These are phyloP conservation scores for Chelonus insularis DNA, from an alignment of 1,140 invertebrate genomes.

Conservation along the genomic window DNA sequence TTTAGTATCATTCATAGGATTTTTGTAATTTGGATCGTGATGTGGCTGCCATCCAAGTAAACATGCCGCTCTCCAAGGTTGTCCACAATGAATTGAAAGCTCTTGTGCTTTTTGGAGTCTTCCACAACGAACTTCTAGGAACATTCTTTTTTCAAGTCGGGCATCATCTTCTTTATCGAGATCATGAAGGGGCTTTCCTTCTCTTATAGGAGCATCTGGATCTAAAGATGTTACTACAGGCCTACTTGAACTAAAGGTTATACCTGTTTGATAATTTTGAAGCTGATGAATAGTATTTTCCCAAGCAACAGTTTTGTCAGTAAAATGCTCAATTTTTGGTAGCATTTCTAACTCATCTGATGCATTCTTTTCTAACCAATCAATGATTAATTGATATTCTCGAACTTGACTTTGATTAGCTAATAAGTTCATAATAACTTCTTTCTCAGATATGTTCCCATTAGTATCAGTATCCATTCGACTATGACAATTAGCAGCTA, in stretches of 20 bases:
- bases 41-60: slow-evolving; percentile 86
- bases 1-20: slow-evolving; percentile 55
- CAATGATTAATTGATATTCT: slow-evolving; percentile 83
- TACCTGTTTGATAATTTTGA: slow-evolving; percentile 61
- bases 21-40: slow-evolving; percentile 78
- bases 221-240: slow-evolving; percentile 78
- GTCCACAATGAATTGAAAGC: slow-evolving; percentile 81
- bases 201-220: slow-evolving; percentile 87
- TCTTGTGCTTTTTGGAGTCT: slow-evolving; percentile 82
- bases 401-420: slow-evolving; percentile 70
- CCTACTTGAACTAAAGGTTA: slow-evolving; percentile 63
- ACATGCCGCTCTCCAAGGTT: slow-evolving; percentile 86
- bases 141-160: slow-evolving; percentile 66
- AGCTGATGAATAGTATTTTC: slow-evolving; percentile 89
- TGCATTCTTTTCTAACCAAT: slow-evolving; percentile 89
- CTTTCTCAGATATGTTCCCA: slow-evolving; percentile 63
- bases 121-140: slow-evolving; percentile 74
- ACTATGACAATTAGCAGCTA: slow-evolving; percentile 54
- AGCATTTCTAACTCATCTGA: slow-evolving; percentile 69
- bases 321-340: slow-evolving; percentile 71
- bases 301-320: slow-evolving; percentile 80
- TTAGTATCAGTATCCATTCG: slow-evolving; percentile 57
- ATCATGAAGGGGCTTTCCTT: slow-evolving; percentile 81
- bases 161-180: slow-evolving; percentile 88
- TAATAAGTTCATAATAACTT: slow-evolving; percentile 65